Conservation (phyloP, 2,797 vertebrate species). For the Dermochelys coriacea region DNA sequence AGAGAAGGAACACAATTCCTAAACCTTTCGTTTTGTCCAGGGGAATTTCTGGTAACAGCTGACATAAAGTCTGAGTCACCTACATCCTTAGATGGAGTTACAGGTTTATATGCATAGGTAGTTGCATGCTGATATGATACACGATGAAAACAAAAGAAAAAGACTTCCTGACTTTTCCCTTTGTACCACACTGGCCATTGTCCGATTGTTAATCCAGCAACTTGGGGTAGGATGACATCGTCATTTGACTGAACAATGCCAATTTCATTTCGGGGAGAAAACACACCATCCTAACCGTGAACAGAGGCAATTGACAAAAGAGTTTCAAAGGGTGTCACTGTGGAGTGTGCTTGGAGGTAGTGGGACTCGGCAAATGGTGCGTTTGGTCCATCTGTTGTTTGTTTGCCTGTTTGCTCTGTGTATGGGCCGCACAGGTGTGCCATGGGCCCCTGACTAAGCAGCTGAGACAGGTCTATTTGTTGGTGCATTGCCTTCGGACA, state of each 20-base stretch:
- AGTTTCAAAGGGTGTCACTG: not conserved
- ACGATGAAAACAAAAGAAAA: not conserved
- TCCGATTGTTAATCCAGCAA: conserved; percentile 6
- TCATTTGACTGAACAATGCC: not conserved
- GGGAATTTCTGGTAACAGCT: not conserved
- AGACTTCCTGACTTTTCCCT: not conserved
- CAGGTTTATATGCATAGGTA: rapidly evolving
- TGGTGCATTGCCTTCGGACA: not conserved
- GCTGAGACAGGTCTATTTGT: not conserved
- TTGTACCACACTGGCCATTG: not conserved
- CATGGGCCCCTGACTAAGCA: rapidly evolving
- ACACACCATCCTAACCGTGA: not conserved
- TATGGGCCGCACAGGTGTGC: not conserved
- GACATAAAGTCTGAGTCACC: too few relatives aligned
- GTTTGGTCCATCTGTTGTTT: not conserved
- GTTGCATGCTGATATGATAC: not conserved
- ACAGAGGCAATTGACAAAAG: too few relatives aligned
- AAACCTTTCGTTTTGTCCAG: not conserved
- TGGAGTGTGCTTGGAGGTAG: not conserved
- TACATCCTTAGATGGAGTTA: rapidly evolving
- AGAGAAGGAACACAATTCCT: not conserved
- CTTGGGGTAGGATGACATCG: not conserved
- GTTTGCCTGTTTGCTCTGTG: not conserved
- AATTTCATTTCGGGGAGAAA: conserved; percentile 43
- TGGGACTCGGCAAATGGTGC: too few relatives aligned